Conservation (phyloP, 1,140 invertebrate genomes). For the Neodiprion lecontei region DNA sequence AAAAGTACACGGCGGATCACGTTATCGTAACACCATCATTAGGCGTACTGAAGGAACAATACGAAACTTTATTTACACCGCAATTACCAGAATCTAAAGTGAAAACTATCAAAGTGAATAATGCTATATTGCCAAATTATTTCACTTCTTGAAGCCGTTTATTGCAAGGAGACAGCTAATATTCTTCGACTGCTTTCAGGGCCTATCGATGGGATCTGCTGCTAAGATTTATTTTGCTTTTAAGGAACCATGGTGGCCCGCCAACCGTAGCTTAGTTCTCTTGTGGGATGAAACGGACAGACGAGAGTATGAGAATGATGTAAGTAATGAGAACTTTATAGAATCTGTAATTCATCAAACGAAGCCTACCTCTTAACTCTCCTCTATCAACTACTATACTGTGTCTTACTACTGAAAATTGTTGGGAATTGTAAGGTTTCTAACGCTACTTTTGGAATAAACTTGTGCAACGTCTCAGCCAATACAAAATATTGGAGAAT, state of each 20-base stretch:
- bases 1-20: constrained; percentile 46
- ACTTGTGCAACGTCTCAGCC: not conserved
- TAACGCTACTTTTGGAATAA: too few relatives aligned
- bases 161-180: too few relatives aligned
- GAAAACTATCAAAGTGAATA: constrained; percentile 45
- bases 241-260: not conserved
- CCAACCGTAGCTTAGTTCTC: not conserved
- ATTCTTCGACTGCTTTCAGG: not conserved
- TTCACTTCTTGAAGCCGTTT: too few relatives aligned
- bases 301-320: constrained; percentile 10
- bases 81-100: constrained; percentile 46
- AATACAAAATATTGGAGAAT: not conserved
- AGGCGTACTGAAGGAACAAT: constrained; percentile 59
- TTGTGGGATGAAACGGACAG: not conserved
- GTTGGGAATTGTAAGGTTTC: too few relatives aligned
- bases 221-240: constrained; percentile 54
- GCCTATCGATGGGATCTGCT: constrained; percentile 59
- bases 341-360: too few relatives aligned
- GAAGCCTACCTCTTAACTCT: too few relatives aligned
- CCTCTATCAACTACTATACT: too few relatives aligned
- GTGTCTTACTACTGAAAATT: too few relatives aligned
- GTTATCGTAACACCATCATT: constrained; percentile 61
- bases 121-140: too few relatives aligned
- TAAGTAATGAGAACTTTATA: not conserved
- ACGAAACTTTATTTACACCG: constrained; percentile 53